Percentiles rank a stretch among this genome's conserved stretches.
phyloP scores from a whole-genome alignment of 2,113 vertebrate genomes.

The Lipotes vexillifer region DNA sequence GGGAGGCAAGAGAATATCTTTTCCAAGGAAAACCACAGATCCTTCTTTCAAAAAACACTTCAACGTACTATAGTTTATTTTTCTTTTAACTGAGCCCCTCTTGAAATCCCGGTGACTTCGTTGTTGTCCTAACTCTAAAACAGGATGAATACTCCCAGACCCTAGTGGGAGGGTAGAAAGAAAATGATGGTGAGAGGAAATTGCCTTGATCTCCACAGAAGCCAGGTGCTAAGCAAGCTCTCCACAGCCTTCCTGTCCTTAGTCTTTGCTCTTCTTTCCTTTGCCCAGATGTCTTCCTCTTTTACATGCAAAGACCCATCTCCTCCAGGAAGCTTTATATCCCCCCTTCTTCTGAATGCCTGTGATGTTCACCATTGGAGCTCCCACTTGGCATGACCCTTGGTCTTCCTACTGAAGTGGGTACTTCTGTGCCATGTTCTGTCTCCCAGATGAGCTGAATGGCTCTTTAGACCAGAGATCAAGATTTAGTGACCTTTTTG shows the following conservation, averaged over 20 bases:
- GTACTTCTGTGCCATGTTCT: neutral
- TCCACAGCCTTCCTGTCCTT: neutral
- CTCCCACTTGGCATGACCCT: neutral
- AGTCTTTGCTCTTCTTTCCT: neutral
- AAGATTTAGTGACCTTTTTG: neutral
- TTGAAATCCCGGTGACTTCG: neutral
- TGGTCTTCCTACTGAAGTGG: neutral
- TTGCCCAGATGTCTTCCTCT: neutral
- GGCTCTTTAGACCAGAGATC: neutral
- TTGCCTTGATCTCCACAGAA: neutral
- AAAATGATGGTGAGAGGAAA: neutral
- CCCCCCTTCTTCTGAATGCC: neutral
- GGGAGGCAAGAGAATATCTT: conserved; percentile 11
- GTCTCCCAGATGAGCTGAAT: neutral
- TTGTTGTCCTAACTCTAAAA: neutral
- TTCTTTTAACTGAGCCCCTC: neutral
- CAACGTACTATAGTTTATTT: neutral
- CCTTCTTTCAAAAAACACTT: neutral
- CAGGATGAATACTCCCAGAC: neutral
- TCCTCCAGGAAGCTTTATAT: neutral
- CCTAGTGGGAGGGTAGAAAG: neutral
- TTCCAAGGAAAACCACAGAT: conserved; percentile 39
- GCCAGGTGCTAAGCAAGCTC: neutral
- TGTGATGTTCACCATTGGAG: neutral
- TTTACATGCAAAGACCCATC: neutral